These are phyloP conservation scores for Leptinotarsa texana DNA, from an alignment of 1,140 invertebrate genomes.

Conservation along the genomic window DNA sequence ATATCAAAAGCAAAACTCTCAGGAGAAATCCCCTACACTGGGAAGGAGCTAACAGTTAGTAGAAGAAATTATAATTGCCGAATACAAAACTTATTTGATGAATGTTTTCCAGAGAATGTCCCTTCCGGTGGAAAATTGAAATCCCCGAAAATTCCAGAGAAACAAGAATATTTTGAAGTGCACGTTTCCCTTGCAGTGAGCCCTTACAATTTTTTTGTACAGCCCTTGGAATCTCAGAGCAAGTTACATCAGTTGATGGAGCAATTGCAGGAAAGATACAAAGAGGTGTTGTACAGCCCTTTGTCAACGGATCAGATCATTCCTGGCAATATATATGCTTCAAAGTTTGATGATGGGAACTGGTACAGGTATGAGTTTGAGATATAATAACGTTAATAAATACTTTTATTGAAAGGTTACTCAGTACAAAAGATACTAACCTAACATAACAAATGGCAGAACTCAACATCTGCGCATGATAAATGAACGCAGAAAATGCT, in stretches of 20 bases:
- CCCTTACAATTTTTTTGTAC: conserved; percentile 54
- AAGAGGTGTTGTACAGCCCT: conserved; percentile 38
- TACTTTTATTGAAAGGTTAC: no score
- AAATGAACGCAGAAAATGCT: no score
- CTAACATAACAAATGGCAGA: no score
- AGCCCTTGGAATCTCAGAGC: conserved; percentile 42
- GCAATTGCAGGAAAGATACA: conserved; percentile 46
- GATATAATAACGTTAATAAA: no score
- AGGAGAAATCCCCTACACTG: background rate
- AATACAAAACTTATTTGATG: background rate
- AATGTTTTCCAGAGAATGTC: conserved; percentile 33
- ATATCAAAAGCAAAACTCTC: background rate
- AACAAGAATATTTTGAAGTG: conserved; percentile 46
- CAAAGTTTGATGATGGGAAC: conserved; percentile 47
- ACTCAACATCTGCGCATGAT: no score
- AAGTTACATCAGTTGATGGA: conserved; percentile 47
- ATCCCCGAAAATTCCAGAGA: conserved; percentile 39
- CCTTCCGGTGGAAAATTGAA: conserved; percentile 45
- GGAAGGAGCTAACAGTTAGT: background rate
- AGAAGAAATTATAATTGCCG: no score
- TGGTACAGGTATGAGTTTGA: conserved; percentile 49
- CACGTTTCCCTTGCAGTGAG: conserved; percentile 50
- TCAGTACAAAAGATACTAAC: no score
- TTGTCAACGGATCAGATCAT: conserved; percentile 46
- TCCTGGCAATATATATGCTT: conserved; percentile 52